Base-by-base conservation (phyloP, 2,797 vertebrate species). In the Danio choprae region DNA sequence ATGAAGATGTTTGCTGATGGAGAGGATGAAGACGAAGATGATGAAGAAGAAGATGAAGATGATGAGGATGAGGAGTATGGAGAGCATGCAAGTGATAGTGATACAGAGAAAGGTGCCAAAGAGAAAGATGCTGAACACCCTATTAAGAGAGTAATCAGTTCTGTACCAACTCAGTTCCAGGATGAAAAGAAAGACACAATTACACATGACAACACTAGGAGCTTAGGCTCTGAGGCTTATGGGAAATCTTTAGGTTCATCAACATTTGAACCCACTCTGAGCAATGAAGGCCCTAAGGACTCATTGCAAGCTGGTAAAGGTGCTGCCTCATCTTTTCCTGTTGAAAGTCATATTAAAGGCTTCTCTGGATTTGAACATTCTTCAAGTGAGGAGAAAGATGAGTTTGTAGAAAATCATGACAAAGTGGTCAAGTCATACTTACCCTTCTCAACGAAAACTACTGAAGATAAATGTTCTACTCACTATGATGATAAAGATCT, bases 81-180 rank as follows among this genome's bases (percentile, higher is more conserved):
- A 12, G 94, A 96, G 48, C 91, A 83, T 13, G 83, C 70, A 16
- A 91, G 91, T 74, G 96, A 96, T 89, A 96, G 91, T 6, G 95
- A 97, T 79, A 80, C 94, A 75, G 97, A 98, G 82, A 99, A 99
- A 91, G 97, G 96, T 0, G 93, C 95, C 84, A 95, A 93, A 89
- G 96, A 97, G 79, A 98, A 98, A 85, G 95, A 96, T 76, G 87
- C 87, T 1, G 93, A 92, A 79, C 89, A 87, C 85, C 88, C 87
- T 63, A 46, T 88, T 18, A 85, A 64, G 86, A 89, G 91, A 73
- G 86, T 84, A 11, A 53, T 83, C 20, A 88, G 75, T 6, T 83
- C 87, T 36, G 86, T 80, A 16, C 82, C 88, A 72, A 88, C 94
- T 1, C 89, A 89, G 4, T 89, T 77, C 4, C 90, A 88, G 77